Percentiles rank a stretch among this genome's conserved stretches.
Evolutionary conservation across 2,797 vertebrate species (phyloP).

Genomic region (Myotis pilosus): DNA sequence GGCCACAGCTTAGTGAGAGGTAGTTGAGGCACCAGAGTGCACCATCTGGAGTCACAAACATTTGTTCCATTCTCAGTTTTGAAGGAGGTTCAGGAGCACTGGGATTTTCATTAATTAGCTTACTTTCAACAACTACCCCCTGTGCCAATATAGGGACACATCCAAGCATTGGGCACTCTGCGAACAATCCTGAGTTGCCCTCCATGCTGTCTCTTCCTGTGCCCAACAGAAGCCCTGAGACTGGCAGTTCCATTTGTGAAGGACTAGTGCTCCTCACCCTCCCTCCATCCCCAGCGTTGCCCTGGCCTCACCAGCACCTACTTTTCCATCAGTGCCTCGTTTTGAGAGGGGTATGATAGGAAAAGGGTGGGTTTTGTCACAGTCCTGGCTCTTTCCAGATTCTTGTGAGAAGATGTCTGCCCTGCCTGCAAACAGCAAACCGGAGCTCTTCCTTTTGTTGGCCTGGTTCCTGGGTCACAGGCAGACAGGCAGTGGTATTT

Average conservation of each 20-base stretch:
- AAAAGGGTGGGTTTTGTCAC: neutral
- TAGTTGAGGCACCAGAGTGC: no score
- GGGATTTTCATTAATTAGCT: neutral
- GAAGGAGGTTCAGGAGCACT: neutral
- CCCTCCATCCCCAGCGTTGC: accelerated
- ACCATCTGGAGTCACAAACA: neutral
- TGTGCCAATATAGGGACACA: neutral
- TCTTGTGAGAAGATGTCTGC: neutral
- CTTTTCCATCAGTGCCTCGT: neutral
- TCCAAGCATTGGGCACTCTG: neutral
- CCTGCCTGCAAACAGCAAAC: neutral
- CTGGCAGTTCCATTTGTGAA: neutral
- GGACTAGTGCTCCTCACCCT: neutral
- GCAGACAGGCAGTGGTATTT: neutral
- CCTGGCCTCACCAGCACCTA: neutral
- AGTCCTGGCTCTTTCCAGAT: neutral
- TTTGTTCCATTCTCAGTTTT: neutral
- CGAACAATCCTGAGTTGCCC: neutral
- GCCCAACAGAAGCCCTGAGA: neutral
- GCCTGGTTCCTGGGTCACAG: neutral
- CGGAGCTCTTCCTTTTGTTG: neutral
- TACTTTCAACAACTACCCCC: neutral
- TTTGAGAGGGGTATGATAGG: neutral
- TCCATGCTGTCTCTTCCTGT: accelerated
- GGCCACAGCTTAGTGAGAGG: neutral